Conservation (phyloP, 2,888 invertebrate species). For the Synanthedon tipuliformis region DNA sequence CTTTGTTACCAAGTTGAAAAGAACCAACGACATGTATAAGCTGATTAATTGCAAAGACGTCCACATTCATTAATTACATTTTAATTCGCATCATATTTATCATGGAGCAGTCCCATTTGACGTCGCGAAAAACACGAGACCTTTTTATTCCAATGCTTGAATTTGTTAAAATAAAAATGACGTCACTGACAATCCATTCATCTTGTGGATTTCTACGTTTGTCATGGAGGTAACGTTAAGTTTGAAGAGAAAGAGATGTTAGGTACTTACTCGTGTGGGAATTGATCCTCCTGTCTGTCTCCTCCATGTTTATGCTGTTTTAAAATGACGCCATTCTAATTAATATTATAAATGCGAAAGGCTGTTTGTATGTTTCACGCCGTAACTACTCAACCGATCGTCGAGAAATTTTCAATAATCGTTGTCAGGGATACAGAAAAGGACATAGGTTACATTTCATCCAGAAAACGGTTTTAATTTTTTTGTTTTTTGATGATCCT, state of each 20-base stretch:
- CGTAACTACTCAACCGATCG: too few species aligned
- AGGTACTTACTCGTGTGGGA: not conserved
- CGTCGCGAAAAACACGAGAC: conserved; percentile 17
- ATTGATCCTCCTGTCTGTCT: too few species aligned
- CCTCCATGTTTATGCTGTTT: too few species aligned
- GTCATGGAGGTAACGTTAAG: not conserved
- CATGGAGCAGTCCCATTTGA: conserved; percentile 19
- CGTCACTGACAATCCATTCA: conserved; percentile 29
- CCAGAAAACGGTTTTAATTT: too few species aligned
- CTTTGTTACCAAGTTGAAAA: conserved; percentile 8
- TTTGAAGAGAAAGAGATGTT: conserved; percentile 6
- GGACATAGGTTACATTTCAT: too few species aligned
- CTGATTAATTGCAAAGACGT: conserved; percentile 39
- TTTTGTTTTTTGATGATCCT: too few species aligned
- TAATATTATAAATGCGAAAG: too few species aligned
- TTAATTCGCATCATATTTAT: conserved; percentile 36
- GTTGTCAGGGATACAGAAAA: too few species aligned
- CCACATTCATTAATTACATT: conserved; percentile 41
- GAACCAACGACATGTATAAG: conserved; percentile 16
- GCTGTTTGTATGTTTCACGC: too few species aligned
- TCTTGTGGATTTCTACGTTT: conserved; percentile 16
- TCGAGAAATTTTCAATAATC: too few species aligned
- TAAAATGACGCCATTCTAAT: not conserved
- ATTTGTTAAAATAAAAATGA: conserved; percentile 15
- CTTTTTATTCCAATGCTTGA: conserved; percentile 7